phyloP scores from a whole-genome alignment of 1,140 invertebrate species.

The Chymomyza costata region DNA sequence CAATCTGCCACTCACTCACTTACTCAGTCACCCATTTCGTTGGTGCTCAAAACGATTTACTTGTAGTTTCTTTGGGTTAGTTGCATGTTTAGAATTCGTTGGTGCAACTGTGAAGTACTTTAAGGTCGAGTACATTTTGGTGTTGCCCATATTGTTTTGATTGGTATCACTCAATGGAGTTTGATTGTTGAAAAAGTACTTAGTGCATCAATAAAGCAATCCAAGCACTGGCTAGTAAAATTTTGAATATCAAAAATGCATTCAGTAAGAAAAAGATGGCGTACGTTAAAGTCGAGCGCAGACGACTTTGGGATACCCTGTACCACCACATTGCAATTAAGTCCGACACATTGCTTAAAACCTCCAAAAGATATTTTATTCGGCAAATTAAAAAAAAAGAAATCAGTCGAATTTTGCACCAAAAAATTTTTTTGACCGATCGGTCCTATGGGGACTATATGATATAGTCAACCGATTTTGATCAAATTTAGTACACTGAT shows the following conservation, averaged over 20 bases:
- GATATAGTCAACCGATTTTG: no score
- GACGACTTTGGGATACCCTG: no score
- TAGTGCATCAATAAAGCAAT: slow-evolving; percentile 72
- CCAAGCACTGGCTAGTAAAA: slow-evolving; percentile 4
- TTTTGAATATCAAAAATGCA: slow-evolving; percentile 3
- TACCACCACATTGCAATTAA: no score
- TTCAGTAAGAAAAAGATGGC: no score
- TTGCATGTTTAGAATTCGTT: slow-evolving; percentile 19
- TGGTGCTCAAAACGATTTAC: slow-evolving; percentile 6
- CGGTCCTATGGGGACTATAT: no score
- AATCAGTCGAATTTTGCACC: no score
- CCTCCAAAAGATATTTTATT: no score
- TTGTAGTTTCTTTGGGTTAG: slow-evolving; percentile 21
- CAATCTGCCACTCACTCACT: slow-evolving; percentile 31
- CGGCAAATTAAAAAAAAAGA: no score
- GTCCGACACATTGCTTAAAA: no score
- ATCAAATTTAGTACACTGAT: no score
- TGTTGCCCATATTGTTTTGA: slow-evolving; percentile 43
- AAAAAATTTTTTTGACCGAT: no score
- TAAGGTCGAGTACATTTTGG: slow-evolving; percentile 56
- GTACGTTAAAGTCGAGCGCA: no score
- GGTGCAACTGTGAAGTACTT: slow-evolving; percentile 13
- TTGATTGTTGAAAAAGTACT: slow-evolving; percentile 72
- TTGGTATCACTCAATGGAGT: slow-evolving; percentile 68
- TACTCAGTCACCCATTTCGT: slow-evolving; percentile 24